Conservation (phyloP, 2,797 vertebrate genomes). For the Sebastes iracundus region DNA sequence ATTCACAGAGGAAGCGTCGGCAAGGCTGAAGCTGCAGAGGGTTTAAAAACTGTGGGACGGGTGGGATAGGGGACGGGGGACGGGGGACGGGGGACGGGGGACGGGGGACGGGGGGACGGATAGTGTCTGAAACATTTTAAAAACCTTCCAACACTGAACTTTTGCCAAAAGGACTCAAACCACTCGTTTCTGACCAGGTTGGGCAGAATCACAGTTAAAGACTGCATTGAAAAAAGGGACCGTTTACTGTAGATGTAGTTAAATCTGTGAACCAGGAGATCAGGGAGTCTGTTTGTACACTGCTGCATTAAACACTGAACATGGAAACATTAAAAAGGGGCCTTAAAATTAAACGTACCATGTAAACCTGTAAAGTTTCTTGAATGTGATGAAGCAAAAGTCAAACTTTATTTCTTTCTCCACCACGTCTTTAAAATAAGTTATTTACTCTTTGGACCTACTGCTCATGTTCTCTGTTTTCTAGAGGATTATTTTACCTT, state of each 20-base stretch:
- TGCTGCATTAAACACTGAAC: constrained; percentile 35
- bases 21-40: constrained; percentile 31
- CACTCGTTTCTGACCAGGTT: background rate
- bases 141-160: constrained; percentile 14
- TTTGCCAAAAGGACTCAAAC: constrained; percentile 45
- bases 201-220: background rate
- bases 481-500: constrained; percentile 49
- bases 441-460: constrained; percentile 51
- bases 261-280: constrained; percentile 14
- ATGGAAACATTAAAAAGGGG: background rate
- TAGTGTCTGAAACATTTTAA: background rate
- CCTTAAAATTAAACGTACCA: background rate
- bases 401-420: background rate
- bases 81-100: background rate
- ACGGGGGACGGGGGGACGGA: too few species aligned
- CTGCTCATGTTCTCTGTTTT: constrained; percentile 66
- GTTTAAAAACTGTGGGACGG: background rate
- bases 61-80: background rate
- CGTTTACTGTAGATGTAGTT: background rate
- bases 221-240: constrained; percentile 9
- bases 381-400: constrained; percentile 35
- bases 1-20: constrained; percentile 46
- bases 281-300: constrained; percentile 29
- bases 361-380: constrained; percentile 4
- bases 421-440: constrained; percentile 10